phyloP scores from a whole-genome alignment of 2,888 invertebrate species.

The Noctua janthina region DNA sequence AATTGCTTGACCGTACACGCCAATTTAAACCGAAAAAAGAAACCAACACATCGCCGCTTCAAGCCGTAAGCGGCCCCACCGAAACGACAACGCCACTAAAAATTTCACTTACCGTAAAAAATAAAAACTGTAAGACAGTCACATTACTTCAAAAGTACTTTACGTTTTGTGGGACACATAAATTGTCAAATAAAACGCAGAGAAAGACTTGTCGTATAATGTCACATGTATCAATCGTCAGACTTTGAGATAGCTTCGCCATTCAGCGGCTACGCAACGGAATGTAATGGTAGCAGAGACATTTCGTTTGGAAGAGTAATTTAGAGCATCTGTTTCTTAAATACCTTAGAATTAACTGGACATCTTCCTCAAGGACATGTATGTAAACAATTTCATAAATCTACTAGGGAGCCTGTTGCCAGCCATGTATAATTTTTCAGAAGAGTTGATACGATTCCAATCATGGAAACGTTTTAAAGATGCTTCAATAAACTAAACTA shows the following conservation, averaged over 20 bases:
- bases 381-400: not conserved
- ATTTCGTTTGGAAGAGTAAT: slow-evolving; percentile 10
- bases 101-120: slow-evolving; percentile 53
- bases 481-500: not conserved
- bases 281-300: slow-evolving; percentile 62
- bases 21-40: slow-evolving; percentile 45
- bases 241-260: slow-evolving; percentile 60
- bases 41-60: slow-evolving; percentile 5
- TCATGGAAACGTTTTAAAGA: not conserved
- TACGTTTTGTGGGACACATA: slow-evolving; percentile 60
- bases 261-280: slow-evolving; percentile 60
- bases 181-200: slow-evolving; percentile 66
- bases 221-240: slow-evolving; percentile 76
- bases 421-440: not conserved
- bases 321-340: not conserved
- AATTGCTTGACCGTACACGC: slow-evolving; percentile 15
- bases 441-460: not conserved
- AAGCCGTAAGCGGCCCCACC: slow-evolving; percentile 20
- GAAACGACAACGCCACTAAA: slow-evolving; percentile 49
- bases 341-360: not conserved
- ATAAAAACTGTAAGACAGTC: slow-evolving; percentile 40
- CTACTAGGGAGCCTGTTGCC: not conserved
- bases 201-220: slow-evolving; percentile 58
- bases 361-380: too few species aligned
- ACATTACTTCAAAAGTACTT: slow-evolving; percentile 59